Evolutionary conservation across 2,888 invertebrate genomes (phyloP).

Genomic region (Drosophila robusta): DNA sequence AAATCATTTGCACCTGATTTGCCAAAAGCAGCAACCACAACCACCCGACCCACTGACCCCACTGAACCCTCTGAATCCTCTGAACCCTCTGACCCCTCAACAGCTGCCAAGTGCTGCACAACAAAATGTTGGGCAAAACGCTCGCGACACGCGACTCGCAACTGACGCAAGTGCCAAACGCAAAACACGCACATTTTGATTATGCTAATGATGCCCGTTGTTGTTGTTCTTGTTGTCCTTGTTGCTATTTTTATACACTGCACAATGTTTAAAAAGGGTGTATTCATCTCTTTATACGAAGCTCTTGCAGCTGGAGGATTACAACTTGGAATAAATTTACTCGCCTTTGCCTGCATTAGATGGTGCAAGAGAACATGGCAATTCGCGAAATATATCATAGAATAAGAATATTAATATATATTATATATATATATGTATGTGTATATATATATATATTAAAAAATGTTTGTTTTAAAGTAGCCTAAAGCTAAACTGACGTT

Average conservation of each 20-base stretch:
- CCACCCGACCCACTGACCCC: not conserved
- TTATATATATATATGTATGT: too few species aligned
- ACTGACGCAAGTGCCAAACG: conserved; percentile 37
- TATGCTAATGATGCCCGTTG: conserved; percentile 70
- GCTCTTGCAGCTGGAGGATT: too few species aligned
- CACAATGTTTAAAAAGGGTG: not conserved
- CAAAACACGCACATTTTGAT: conserved; percentile 73
- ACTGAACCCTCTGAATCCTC: not conserved
- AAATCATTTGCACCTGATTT: conserved; percentile 77
- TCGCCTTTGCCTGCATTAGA: too few species aligned
- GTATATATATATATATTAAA: too few species aligned
- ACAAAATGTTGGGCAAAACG: conserved; percentile 45
- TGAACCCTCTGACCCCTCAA: not conserved
- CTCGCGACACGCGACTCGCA: conserved; percentile 65
- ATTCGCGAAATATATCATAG: too few species aligned
- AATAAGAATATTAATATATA: too few species aligned
- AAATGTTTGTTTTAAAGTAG: too few species aligned
- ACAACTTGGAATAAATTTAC: too few species aligned
- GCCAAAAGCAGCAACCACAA: conserved; percentile 11
- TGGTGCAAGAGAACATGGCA: too few species aligned
- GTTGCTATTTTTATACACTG: not conserved
- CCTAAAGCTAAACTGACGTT: too few species aligned
- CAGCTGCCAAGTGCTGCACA: not conserved
- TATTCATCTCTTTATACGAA: too few species aligned
- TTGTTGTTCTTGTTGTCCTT: conserved; percentile 13